phyloP scores from a whole-genome alignment of 1,140 invertebrate genomes.

The Aphelenchoides fujianensis region DNA sequence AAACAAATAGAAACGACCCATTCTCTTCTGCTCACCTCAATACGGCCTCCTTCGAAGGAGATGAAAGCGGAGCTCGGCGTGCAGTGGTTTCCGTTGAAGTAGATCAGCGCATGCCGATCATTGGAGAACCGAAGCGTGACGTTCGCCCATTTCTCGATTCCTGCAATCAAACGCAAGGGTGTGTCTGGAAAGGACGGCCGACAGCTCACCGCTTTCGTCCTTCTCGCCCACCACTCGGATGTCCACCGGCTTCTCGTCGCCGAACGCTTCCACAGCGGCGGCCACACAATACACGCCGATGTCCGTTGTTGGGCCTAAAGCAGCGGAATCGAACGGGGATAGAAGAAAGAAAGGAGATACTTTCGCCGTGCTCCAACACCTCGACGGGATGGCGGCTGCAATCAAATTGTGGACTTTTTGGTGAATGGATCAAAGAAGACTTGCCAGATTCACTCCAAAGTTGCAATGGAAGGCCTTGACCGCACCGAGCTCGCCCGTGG shows the following conservation, averaged over 20 bases:
- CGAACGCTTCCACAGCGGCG: not conserved
- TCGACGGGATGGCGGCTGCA: not conserved
- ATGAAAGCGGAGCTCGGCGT: not conserved
- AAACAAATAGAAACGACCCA: not conserved
- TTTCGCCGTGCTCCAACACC: not conserved
- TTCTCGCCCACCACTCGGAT: not conserved
- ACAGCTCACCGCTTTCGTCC: not conserved
- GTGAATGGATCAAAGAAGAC: not conserved
- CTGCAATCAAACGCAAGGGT: not conserved
- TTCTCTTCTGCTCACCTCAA: not conserved
- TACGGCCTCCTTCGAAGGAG: not conserved
- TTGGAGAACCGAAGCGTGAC: not conserved
- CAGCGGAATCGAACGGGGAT: not conserved
- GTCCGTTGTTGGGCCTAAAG: not conserved
- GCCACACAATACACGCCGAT: not conserved
- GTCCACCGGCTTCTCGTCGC: not conserved
- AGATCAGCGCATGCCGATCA: not conserved
- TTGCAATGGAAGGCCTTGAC: not conserved
- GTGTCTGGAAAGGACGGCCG: too few relatives aligned
- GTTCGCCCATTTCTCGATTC: not conserved
- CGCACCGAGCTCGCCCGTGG: not conserved
- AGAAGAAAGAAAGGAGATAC: not conserved
- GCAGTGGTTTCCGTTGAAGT: not conserved
- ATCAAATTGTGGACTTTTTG: not conserved
- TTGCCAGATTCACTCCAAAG: not conserved